Conservation (phyloP, 1,140 invertebrate genomes). For the Calephelis virginiensis region DNA sequence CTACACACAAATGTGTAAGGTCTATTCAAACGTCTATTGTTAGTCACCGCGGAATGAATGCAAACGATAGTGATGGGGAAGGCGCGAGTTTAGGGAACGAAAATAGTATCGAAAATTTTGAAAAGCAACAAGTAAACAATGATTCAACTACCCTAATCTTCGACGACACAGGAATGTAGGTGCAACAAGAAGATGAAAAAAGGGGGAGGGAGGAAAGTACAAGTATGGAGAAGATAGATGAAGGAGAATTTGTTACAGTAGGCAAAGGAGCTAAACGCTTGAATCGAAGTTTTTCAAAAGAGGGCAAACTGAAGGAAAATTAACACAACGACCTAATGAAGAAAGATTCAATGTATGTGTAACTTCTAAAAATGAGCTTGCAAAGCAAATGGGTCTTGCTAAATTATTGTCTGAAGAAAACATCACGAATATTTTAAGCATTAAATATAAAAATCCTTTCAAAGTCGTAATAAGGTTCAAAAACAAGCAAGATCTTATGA, state of each 20-base stretch:
- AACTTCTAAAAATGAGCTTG: not conserved
- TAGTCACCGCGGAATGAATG: not conserved
- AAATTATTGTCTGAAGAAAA: constrained; percentile 6
- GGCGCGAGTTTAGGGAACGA: not conserved
- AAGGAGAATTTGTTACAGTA: not conserved
- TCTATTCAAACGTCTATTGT: not conserved
- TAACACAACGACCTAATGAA: not conserved
- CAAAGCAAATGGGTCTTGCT: not conserved
- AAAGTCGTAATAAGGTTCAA: not conserved
- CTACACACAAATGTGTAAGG: not conserved
- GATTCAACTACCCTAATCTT: not conserved
- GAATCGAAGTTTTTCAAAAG: constrained; percentile 6
- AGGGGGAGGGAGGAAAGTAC: not conserved
- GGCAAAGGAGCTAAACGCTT: not conserved
- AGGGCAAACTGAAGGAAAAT: not conserved
- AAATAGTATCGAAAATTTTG: not conserved
- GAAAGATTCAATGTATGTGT: not conserved
- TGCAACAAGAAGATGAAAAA: constrained; percentile 6
- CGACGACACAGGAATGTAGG: not conserved
- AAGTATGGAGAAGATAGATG: not conserved
- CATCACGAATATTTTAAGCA: not conserved
- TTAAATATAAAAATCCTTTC: not conserved
- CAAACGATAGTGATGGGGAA: not conserved
- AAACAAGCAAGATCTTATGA: not conserved
- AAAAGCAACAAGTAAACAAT: not conserved